Conservation (phyloP, 2,888 invertebrate genomes). For the Amblyjoppa fuscipennis region DNA sequence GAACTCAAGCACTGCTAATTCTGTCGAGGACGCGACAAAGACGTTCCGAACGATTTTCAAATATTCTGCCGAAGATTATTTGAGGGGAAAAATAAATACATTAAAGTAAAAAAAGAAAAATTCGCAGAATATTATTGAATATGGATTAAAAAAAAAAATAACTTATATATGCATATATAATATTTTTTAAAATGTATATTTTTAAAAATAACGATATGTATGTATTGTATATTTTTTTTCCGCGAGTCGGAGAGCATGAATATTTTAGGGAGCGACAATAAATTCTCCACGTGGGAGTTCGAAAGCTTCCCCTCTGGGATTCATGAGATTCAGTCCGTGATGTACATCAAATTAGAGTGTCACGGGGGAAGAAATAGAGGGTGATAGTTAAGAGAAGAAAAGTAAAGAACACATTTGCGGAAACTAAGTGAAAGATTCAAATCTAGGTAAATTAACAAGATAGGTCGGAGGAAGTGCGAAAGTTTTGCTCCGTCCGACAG, state of each 20-base stretch:
- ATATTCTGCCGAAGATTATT: background rate
- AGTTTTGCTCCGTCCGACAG: slow-evolving; percentile 66
- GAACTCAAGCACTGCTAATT: slow-evolving; percentile 3
- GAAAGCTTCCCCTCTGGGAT: slow-evolving; percentile 26
- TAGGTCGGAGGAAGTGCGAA: slow-evolving; percentile 51
- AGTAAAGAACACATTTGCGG: slow-evolving; percentile 34
- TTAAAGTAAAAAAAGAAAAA: background rate
- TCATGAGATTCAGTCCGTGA: slow-evolving; percentile 63
- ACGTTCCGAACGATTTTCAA: background rate
- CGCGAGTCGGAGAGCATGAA: slow-evolving; percentile 23
- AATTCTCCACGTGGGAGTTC: slow-evolving; percentile 1
- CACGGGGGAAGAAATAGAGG: slow-evolving; percentile 49
- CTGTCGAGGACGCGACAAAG: background rate
- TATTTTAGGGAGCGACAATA: slow-evolving; percentile 40
- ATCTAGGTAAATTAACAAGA: slow-evolving; percentile 65
- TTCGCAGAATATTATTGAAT: slow-evolving; percentile 28
- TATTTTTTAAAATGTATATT: too few species aligned
- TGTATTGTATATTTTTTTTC: slow-evolving; percentile 15
- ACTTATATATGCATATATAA: background rate
- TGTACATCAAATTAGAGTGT: slow-evolving; percentile 66
- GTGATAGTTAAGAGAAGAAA: slow-evolving; percentile 21
- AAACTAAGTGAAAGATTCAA: slow-evolving; percentile 55
- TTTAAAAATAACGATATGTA: too few species aligned
- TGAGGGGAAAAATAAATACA: too few species aligned
- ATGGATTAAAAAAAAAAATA: background rate